These are phyloP conservation scores for Condylura cristata DNA, from an alignment of 2,113 vertebrate species.

Conservation along the genomic window DNA sequence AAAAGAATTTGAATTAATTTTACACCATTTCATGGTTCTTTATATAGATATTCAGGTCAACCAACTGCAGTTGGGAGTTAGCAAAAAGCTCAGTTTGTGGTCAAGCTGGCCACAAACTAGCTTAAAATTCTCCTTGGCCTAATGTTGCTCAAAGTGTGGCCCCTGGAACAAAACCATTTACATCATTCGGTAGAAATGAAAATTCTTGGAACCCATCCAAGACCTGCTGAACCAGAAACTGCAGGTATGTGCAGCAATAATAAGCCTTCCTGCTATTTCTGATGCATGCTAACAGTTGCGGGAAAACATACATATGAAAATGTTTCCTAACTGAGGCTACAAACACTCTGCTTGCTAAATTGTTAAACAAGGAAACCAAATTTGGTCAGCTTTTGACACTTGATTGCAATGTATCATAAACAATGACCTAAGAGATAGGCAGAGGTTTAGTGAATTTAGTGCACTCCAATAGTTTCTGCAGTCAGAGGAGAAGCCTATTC, in stretches of 20 bases:
- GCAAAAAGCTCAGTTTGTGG: neutral
- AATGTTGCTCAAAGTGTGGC: neutral
- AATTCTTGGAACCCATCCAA: neutral
- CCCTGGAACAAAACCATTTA: neutral
- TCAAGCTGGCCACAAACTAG: neutral
- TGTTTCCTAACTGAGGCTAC: neutral
- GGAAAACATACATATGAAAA: neutral
- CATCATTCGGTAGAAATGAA: neutral
- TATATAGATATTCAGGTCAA: neutral
- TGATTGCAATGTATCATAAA: neutral
- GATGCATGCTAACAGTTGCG: neutral
- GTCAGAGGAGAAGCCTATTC: neutral
- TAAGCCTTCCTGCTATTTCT: neutral
- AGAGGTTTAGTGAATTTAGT: neutral
- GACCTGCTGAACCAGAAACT: neutral
- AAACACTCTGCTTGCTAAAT: constrained; percentile 5
- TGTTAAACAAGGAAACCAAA: neutral
- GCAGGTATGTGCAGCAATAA: neutral
- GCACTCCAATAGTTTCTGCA: neutral
- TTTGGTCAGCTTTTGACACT: neutral
- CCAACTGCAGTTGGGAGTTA: neutral
- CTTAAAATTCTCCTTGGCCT: neutral
- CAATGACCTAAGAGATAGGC: neutral
- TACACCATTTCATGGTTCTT: neutral
- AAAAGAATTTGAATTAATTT: neutral